Evolutionary conservation across 2,888 invertebrate genomes (phyloP).

Genomic region (Melinopterus prodromus): DNA sequence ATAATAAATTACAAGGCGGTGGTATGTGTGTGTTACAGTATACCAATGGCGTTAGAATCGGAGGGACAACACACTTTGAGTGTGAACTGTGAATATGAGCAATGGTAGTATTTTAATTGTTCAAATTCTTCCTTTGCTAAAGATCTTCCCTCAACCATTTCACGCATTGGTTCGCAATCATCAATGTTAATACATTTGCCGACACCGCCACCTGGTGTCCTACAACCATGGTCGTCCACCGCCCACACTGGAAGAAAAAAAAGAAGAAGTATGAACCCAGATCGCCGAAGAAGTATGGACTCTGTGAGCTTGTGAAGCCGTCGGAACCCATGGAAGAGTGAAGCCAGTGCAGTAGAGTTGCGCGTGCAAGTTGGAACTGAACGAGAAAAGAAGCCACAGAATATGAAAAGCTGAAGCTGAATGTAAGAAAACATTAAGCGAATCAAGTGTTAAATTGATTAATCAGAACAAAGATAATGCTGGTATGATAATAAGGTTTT

Average conservation of each 20-base stretch:
- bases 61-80: slow-evolving; percentile 32
- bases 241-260: slow-evolving; percentile 48
- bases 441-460: no score
- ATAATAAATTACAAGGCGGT: not conserved
- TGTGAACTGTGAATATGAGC: slow-evolving; percentile 56
- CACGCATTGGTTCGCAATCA: slow-evolving; percentile 45
- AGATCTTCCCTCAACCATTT: slow-evolving; percentile 34
- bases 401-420: no score
- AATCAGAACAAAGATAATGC: no score
- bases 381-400: not conserved
- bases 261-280: not conserved
- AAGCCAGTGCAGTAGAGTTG: not conserved
- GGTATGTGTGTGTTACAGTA: not conserved
- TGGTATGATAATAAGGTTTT: no score
- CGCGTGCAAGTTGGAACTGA: not conserved
- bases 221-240: slow-evolving; percentile 51
- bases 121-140: slow-evolving; percentile 23
- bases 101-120: slow-evolving; percentile 47
- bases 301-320: not conserved
- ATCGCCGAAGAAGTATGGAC: not conserved
- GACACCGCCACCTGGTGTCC: slow-evolving; percentile 50
- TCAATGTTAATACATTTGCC: slow-evolving; percentile 57
- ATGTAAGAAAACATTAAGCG: no score
- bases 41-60: not conserved
- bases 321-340: not conserved